Conservation (phyloP, 2,888 invertebrate genomes). For the Torymus aiolomorphi region DNA sequence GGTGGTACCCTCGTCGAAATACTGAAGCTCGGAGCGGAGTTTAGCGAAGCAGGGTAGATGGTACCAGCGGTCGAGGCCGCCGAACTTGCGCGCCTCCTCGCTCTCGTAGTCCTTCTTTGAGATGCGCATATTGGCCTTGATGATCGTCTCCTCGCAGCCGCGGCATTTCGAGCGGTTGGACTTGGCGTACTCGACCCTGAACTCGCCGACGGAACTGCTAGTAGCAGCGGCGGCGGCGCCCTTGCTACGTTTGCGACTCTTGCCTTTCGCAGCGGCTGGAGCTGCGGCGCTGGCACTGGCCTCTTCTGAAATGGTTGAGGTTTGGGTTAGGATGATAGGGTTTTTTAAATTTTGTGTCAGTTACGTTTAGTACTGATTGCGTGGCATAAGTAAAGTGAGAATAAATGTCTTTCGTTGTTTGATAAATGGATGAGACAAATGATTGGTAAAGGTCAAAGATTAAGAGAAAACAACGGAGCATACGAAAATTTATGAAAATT, state of each 20-base stretch:
- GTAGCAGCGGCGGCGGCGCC: constrained; percentile 69
- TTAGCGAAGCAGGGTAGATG: constrained; percentile 94
- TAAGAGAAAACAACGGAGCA: too few relatives aligned
- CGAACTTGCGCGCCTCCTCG: constrained; percentile 87
- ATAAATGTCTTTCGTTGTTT: too few relatives aligned
- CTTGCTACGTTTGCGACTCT: constrained; percentile 76
- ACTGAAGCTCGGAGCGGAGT: constrained; percentile 84
- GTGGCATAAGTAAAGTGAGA: too few relatives aligned
- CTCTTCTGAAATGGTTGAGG: constrained; percentile 57
- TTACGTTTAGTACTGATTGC: too few relatives aligned
- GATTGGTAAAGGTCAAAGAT: too few relatives aligned
- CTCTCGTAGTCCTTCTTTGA: constrained; percentile 91
- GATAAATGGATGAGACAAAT: too few relatives aligned
- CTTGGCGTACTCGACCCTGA: constrained; percentile 89
- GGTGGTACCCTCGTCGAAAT: constrained; percentile 82
- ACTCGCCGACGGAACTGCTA: constrained; percentile 79
- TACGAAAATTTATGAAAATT: too few relatives aligned
- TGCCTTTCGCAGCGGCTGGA: constrained; percentile 71
- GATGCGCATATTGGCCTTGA: constrained; percentile 82
- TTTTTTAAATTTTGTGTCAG: background rate
- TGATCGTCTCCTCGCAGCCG: constrained; percentile 90
- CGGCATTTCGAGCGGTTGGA: constrained; percentile 87
- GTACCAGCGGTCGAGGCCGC: constrained; percentile 92
- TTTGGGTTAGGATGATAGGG: background rate
- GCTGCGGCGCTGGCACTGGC: constrained; percentile 63